These are phyloP conservation scores for Dicyrtoma fusca DNA, from an alignment of 2,888 invertebrate genomes.

Conservation along the genomic window DNA sequence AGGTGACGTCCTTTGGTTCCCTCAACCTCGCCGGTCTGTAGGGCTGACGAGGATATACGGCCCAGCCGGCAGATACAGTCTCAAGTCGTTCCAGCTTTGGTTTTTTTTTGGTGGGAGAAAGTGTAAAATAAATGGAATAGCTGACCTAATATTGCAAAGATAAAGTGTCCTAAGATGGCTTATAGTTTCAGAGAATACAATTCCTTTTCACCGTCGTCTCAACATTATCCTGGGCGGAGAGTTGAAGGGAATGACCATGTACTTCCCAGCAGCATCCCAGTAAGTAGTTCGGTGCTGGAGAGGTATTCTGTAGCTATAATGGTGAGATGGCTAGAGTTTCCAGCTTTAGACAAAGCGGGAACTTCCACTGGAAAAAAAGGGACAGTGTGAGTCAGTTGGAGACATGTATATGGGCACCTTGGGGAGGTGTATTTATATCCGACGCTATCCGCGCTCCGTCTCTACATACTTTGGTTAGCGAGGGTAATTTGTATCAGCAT, in stretches of 20 bases:
- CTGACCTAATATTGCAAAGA: constrained; percentile 9
- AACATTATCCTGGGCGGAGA: too few species aligned
- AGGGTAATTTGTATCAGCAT: constrained; percentile 16
- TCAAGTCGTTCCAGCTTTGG: too few species aligned
- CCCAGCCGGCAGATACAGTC: constrained; percentile 1
- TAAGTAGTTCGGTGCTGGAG: too few species aligned
- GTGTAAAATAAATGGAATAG: constrained; percentile 9
- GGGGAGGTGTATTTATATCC: too few species aligned
- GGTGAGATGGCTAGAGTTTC: too few species aligned
- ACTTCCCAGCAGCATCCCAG: too few species aligned
- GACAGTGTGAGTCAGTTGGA: neutral
- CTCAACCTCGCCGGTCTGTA: too few species aligned
- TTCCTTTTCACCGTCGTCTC: neutral
- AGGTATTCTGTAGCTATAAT: too few species aligned
- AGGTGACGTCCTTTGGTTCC: too few species aligned
- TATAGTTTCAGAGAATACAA: constrained; percentile 22
- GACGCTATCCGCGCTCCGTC: neutral
- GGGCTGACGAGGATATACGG: too few species aligned
- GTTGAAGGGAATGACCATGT: constrained; percentile 5
- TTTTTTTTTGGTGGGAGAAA: neutral
- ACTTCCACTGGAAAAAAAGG: neutral
- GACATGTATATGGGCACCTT: too few species aligned
- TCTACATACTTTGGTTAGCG: constrained; percentile 1
- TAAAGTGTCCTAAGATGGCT: constrained; percentile 16
- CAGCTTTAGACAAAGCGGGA: neutral